Conservation (phyloP, 2,797 vertebrate genomes). For the Borostomias antarcticus region DNA sequence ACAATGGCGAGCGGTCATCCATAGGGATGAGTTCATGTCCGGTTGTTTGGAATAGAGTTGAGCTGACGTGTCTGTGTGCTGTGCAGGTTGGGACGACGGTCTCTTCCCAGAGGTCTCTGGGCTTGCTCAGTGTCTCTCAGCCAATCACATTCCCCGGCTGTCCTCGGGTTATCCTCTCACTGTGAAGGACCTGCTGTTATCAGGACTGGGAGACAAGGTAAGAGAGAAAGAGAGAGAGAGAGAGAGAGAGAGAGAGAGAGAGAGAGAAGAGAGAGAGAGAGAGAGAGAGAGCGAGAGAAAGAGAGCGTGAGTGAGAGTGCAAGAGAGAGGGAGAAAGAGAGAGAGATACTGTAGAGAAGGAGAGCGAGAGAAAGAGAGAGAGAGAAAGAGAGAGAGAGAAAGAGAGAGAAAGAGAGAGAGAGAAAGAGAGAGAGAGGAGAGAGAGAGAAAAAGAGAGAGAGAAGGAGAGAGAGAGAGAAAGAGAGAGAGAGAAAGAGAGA, state of each 20-base stretch:
- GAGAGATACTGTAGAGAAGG: too few relatives aligned
- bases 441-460: neutral
- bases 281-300: neutral
- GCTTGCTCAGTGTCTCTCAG: constrained; percentile 50
- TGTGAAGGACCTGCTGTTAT: constrained; percentile 89
- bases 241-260: neutral
- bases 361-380: too few relatives aligned
- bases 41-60: too few relatives aligned
- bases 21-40: too few relatives aligned
- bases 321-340: neutral
- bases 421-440: neutral
- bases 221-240: constrained; percentile 26
- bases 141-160: constrained; percentile 31
- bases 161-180: constrained; percentile 71
- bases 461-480: too few relatives aligned
- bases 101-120: constrained; percentile 50
- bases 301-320: neutral
- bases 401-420: too few relatives aligned
- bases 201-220: constrained; percentile 57
- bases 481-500: too few relatives aligned
- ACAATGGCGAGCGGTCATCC: too few relatives aligned
- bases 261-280: neutral
- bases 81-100: constrained; percentile 50
- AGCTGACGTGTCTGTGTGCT: constrained; percentile 4
- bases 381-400: too few relatives aligned